Conservation (phyloP, 1,140 invertebrate genomes). For the Helicoverpa armigera region DNA sequence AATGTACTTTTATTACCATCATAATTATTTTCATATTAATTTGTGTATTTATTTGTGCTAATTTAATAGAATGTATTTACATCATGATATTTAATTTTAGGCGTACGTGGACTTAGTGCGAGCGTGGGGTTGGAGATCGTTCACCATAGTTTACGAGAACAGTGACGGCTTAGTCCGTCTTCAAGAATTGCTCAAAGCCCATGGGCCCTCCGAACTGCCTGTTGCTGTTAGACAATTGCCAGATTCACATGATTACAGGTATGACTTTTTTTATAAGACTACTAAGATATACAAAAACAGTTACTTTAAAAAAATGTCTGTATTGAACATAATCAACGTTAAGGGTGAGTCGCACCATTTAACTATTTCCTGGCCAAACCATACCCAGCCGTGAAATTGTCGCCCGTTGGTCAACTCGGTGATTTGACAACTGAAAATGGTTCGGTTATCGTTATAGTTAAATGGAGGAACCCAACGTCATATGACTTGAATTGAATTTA, state of each 20-base stretch:
- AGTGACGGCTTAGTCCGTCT: conserved; percentile 97
- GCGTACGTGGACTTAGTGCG: conserved; percentile 96
- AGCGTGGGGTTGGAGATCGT: conserved; percentile 96
- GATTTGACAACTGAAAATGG: too few species aligned
- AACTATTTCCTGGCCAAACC: too few species aligned
- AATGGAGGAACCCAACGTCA: too few species aligned
- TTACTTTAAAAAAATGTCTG: too few species aligned
- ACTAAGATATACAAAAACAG: too few species aligned
- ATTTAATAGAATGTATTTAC: too few species aligned
- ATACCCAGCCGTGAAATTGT: too few species aligned
- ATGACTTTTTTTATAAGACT: conserved; percentile 15
- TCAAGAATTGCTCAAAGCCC: conserved; percentile 96
- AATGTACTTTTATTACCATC: background rate
- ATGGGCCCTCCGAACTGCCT: conserved; percentile 93
- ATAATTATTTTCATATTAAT: background rate
- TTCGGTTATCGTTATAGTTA: too few species aligned
- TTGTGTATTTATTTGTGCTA: background rate
- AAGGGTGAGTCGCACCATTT: too few species aligned
- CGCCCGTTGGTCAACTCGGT: too few species aligned
- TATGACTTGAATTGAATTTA: too few species aligned
- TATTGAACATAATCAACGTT: background rate
- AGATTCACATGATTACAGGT: conserved; percentile 94
- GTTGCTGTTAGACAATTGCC: conserved; percentile 93
- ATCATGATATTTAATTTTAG: conserved; percentile 82
- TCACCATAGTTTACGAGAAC: conserved; percentile 98